These are phyloP conservation scores for Rugalucina vietnamica DNA, from an alignment of 2,888 invertebrate genomes.

Conservation along the genomic window DNA sequence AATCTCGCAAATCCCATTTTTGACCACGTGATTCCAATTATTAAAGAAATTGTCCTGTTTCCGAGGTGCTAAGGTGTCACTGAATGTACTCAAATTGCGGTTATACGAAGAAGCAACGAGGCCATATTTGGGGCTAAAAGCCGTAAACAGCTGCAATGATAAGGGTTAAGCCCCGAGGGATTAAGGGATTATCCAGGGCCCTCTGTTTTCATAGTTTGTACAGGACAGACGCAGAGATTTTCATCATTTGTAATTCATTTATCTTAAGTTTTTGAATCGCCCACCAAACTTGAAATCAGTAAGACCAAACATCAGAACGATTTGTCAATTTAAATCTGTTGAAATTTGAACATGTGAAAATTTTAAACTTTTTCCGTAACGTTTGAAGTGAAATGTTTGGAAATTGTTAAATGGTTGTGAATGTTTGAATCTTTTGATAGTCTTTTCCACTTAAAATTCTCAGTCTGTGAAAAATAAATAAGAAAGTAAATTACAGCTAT, in stretches of 20 bases:
- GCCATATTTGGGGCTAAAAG: not conserved
- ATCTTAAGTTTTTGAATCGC: conserved; percentile 17
- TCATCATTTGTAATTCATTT: conserved; percentile 28
- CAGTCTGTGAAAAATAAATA: not conserved
- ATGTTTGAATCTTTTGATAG: not conserved
- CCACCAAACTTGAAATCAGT: not conserved
- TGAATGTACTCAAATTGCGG: conserved; percentile 33
- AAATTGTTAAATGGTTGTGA: not conserved
- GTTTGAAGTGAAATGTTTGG: not conserved
- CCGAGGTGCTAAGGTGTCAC: conserved; percentile 25
- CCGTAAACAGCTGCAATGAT: conserved; percentile 17
- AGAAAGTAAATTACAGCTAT: no score
- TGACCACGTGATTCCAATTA: conserved; percentile 44
- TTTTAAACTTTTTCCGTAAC: not conserved
- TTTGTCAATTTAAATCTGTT: not conserved
- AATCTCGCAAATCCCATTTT: conserved; percentile 45
- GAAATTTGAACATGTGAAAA: not conserved
- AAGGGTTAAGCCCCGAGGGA: conserved; percentile 28
- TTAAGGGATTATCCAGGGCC: conserved; percentile 31
- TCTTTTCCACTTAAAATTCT: not conserved
- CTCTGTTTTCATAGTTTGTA: not conserved
- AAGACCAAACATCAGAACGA: not conserved
- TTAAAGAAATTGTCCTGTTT: conserved; percentile 43
- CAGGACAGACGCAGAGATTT: conserved; percentile 20
- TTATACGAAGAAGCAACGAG: not conserved